Evolutionary conservation across 2,113 vertebrate genomes (phyloP).

Genomic region (Etia nguti): DNA sequence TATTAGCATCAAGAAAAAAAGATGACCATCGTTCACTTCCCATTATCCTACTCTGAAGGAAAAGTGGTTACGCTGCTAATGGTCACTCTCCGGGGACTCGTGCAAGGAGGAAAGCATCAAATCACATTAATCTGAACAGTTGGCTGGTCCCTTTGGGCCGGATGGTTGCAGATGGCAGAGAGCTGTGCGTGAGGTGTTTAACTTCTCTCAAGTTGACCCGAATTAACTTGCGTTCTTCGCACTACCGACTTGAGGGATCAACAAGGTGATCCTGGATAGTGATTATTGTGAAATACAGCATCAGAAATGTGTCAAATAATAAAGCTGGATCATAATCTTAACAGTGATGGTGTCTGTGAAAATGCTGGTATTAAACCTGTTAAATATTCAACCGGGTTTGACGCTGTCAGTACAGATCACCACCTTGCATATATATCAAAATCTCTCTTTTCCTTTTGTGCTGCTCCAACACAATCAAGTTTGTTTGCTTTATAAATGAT

Average conservation of each 20-base stretch:
- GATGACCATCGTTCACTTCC: neutral
- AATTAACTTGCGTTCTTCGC: constrained; percentile 30
- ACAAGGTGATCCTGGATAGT: neutral
- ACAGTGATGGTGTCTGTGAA: neutral
- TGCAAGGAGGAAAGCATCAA: constrained; percentile 23
- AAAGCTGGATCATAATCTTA: neutral
- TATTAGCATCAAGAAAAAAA: neutral
- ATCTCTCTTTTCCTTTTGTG: neutral
- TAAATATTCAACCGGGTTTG: neutral
- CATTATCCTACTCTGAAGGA: constrained; percentile 6
- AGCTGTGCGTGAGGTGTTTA: constrained; percentile 35
- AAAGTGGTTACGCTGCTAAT: constrained; percentile 7
- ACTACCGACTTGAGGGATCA: constrained; percentile 6
- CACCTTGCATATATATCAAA: neutral
- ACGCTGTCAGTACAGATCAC: neutral
- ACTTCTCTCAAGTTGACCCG: constrained; percentile 37
- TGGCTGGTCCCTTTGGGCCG: constrained; percentile 34
- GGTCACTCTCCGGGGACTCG: constrained; percentile 25
- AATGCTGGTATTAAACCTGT: neutral
- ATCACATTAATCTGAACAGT: constrained; percentile 49
- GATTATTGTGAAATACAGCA: neutral
- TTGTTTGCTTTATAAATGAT: neutral
- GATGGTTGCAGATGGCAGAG: constrained; percentile 51
- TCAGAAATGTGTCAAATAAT: neutral
- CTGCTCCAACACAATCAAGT: neutral